Base-by-base conservation (phyloP, 2,888 invertebrate genomes). In the Agapostemon virescens region DNA sequence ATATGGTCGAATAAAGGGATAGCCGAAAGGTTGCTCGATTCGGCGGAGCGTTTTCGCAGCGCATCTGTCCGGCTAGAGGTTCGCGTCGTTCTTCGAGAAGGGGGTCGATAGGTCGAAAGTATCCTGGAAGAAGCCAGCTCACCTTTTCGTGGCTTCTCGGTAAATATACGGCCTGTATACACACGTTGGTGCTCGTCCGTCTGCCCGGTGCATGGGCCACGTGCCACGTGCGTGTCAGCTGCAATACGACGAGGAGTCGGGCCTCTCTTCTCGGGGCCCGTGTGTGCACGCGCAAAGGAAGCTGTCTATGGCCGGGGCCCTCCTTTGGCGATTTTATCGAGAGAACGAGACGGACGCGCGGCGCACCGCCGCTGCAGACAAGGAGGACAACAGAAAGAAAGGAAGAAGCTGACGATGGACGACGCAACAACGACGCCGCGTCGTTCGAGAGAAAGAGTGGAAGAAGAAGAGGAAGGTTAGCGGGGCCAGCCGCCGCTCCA, bases 151-250 rank as follows among this genome's bases (percentile, higher is more conserved):
- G 84, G 84, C 84, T 84, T 84, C 84, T 73, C 76, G 68, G 76
- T 69, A 82, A 82, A 79, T 77, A 79, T 74, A 79, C 66, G 52
- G 61, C 33, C 49, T 36, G 40, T 42, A 40, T 36, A 45, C 11
- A 20, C 36, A 45, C 36, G 58, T 40, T 6, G 38, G 49, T 52
- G 74, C 74, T 77, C 79, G 81, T 75, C 79, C 55, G 82, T 84
- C 77, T 81, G 84, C 76, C 83, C 80, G 85, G 79, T 85, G 87
- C 77, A 77, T 72, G 76, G 66, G 86, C 84, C 88, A 87, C 87
- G 88, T 88, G 87, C 79, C 84, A 82, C 85, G 84, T 84, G 81
- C 82, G 85, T 86, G 87, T 87, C 87, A 87, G 87, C 87, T 87
- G 87, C 88, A 73, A 77, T 84, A 86, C 85, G 87, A 86, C 74